phyloP scores from a whole-genome alignment of 2,113 vertebrate genomes.

The Mirza zaza region DNA sequence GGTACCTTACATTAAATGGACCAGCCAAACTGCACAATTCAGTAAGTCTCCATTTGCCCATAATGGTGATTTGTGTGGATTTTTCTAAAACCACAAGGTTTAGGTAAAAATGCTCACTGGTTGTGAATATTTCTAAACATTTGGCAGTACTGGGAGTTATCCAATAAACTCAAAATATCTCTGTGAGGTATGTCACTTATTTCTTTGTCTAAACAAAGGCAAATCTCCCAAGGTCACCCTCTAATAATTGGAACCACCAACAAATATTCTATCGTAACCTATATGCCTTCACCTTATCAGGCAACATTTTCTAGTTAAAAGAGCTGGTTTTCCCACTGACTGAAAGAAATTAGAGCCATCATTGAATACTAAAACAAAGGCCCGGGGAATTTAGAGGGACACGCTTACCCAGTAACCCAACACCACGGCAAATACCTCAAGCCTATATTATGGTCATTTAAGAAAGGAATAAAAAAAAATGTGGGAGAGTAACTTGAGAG shows the following conservation, averaged over 20 bases:
- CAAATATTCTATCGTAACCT: neutral
- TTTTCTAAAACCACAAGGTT: constrained; percentile 37
- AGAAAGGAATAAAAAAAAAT: constrained; percentile 7
- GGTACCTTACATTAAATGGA: constrained; percentile 25
- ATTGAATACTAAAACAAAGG: neutral
- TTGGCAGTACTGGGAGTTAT: constrained; percentile 17
- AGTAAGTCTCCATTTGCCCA: constrained; percentile 47
- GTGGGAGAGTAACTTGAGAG: neutral
- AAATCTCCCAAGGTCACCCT: neutral
- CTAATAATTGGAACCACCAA: neutral
- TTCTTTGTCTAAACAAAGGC: neutral
- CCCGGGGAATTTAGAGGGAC: neutral
- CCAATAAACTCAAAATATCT: neutral
- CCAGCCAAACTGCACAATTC: neutral
- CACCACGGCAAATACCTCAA: neutral
- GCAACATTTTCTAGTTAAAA: neutral
- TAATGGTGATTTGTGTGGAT: constrained; percentile 58
- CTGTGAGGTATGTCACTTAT: neutral
- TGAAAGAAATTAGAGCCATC: neutral
- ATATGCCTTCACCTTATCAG: neutral
- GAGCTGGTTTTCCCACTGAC: neutral
- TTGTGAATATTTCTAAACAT: constrained; percentile 51
- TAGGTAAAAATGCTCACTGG: constrained; percentile 44
- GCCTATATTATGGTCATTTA: neutral
- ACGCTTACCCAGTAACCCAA: neutral